Evolutionary conservation across 2,797 vertebrate species (phyloP).

Genomic region (Sarcophilus harrisii): DNA sequence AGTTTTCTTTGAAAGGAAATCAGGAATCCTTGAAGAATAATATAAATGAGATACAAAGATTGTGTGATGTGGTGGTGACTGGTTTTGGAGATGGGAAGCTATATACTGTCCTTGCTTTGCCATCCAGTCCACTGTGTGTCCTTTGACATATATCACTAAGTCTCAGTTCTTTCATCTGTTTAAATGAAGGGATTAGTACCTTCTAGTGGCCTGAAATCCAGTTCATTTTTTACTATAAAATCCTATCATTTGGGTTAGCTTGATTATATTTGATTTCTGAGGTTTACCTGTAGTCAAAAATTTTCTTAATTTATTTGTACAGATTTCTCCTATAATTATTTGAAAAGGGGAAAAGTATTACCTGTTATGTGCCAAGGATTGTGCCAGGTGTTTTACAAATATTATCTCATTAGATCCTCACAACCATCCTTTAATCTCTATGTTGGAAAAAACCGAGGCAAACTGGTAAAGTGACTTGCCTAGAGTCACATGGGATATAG

Average conservation of each 20-base stretch:
- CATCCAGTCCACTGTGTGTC: background rate
- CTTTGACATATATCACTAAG: background rate
- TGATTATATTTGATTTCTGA: background rate
- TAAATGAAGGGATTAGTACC: background rate
- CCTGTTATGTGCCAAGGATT: background rate
- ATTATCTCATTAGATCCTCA: background rate
- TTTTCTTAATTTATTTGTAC: background rate
- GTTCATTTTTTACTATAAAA: background rate
- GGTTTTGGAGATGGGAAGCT: background rate
- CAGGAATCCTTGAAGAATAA: background rate
- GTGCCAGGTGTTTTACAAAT: background rate
- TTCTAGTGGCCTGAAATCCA: background rate
- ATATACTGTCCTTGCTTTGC: background rate
- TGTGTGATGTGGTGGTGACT: background rate
- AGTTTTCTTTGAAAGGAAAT: background rate
- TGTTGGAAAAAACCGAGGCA: background rate
- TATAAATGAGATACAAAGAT: background rate
- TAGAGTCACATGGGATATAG: background rate
- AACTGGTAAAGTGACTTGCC: background rate
- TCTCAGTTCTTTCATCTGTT: background rate
- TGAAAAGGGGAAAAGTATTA: background rate
- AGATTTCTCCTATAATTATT: background rate
- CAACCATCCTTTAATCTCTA: background rate
- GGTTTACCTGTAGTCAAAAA: background rate
- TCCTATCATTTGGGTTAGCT: background rate